Percentiles rank a stretch among this genome's conserved stretches.
These are phyloP conservation scores for Anastrepha obliqua DNA, from an alignment of 1,140 invertebrate genomes.

Conservation along the genomic window DNA sequence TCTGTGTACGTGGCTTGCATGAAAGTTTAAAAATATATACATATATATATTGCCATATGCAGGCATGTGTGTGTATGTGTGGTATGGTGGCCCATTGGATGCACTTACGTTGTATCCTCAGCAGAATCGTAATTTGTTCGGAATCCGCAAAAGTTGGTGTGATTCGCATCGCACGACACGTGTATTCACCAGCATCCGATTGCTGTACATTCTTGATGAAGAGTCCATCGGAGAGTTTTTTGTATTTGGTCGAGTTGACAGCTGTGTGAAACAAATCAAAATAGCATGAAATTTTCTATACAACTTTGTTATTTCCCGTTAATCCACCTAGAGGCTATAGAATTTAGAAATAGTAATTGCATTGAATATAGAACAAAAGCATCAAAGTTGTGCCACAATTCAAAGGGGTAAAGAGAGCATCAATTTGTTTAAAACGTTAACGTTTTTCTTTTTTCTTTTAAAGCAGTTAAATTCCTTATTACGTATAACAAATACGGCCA, in stretches of 20 bases:
- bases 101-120: slow-evolving; percentile 77
- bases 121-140: slow-evolving; percentile 74
- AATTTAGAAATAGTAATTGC: too few species aligned
- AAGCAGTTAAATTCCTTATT: too few species aligned
- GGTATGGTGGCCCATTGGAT: not conserved
- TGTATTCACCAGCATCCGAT: slow-evolving; percentile 77
- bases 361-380: not conserved
- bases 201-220: slow-evolving; percentile 75
- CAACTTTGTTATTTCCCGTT: not conserved
- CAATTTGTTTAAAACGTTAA: too few species aligned
- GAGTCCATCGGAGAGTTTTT: slow-evolving; percentile 74
- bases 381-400: not conserved
- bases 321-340: too few species aligned
- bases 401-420: too few species aligned
- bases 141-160: slow-evolving; percentile 74
- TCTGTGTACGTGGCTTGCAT: not conserved
- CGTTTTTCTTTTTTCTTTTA: too few species aligned
- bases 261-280: slow-evolving; percentile 59
- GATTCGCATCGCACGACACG: slow-evolving; percentile 76
- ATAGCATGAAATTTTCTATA: not conserved
- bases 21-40: slow-evolving; percentile 17
- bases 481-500: too few species aligned
- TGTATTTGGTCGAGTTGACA: slow-evolving; percentile 71
- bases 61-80: not conserved
- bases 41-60: slow-evolving; percentile 14